A percentile compares a stretch with the other conserved stretches of the same genome.
Conservation (phyloP, 2,888 invertebrate species). For the Clusia tigrina region DNA sequence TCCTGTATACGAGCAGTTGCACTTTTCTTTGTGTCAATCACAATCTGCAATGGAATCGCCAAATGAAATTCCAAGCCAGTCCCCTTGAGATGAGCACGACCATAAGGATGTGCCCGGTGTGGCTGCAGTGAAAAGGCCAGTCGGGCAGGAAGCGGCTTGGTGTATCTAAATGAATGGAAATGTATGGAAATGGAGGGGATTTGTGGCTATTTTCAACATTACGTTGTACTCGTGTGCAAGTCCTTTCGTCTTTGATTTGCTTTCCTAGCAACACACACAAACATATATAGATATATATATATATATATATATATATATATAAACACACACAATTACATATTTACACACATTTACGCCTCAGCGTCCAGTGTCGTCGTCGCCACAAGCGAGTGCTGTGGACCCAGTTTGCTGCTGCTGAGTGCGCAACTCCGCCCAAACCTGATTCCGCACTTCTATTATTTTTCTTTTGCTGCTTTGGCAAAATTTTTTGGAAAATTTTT, state of each 20-base stretch:
- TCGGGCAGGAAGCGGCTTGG: neutral
- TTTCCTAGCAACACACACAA: no score
- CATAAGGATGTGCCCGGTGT: neutral
- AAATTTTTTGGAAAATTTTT: neutral
- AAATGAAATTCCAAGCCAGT: slow-evolving; percentile 15
- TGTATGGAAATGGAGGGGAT: no score
- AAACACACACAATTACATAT: no score
- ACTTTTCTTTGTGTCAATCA: slow-evolving; percentile 16
- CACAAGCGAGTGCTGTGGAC: no score
- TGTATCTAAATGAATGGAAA: no score
- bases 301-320: no score
- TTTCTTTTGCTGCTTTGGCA: neutral
- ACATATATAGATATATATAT: no score
- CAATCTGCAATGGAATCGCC: slow-evolving; percentile 11
- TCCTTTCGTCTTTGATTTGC: no score
- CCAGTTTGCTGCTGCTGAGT: neutral
- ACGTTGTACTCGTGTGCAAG: no score
- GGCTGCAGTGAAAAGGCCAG: neutral
- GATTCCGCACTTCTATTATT: neutral
- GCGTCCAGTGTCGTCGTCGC: neutral
- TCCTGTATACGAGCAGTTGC: neutral
- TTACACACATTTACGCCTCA: neutral
- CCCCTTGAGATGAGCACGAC: neutral
- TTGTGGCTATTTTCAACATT: no score
- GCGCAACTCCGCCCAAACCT: neutral